Conservation (phyloP, 2,113 vertebrate species). For the Gobiocypris rarus region DNA sequence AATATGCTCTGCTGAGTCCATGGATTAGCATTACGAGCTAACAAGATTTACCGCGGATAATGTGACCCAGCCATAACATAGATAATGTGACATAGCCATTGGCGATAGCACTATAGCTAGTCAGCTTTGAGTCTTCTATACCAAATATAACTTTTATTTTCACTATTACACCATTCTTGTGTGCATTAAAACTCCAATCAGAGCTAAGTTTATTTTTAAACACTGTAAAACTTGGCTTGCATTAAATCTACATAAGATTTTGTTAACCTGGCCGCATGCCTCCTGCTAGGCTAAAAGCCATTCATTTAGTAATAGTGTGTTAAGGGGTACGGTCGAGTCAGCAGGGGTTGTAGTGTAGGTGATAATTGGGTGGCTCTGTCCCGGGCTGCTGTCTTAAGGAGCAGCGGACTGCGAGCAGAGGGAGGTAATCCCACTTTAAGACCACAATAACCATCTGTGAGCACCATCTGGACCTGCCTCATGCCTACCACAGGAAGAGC, state of each 20-base stretch:
- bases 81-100: not conserved
- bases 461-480: constrained; percentile 76
- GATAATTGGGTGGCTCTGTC: constrained; percentile 72
- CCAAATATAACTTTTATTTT: not conserved
- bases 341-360: constrained; percentile 28
- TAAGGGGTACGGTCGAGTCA: constrained; percentile 13
- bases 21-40: constrained; percentile 11
- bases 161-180: not conserved
- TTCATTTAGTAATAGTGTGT: constrained; percentile 4
- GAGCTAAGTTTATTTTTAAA: not conserved
- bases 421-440: constrained; percentile 82
- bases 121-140: too few species aligned
- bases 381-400: constrained; percentile 68
- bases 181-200: not conserved
- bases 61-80: not conserved
- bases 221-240: not conserved
- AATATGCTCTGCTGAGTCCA: not conserved
- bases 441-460: constrained; percentile 82
- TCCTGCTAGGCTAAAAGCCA: constrained; percentile 16
- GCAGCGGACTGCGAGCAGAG: constrained; percentile 68
- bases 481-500: constrained; percentile 18
- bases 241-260: constrained; percentile 1
- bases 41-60: constrained; percentile 15
- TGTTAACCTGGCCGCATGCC: constrained; percentile 3
- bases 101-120: not conserved